These are phyloP conservation scores for Tethya wilhelma DNA, from an alignment of 37 sponge, comb jelly and placozoan species.

Conservation along the genomic window DNA sequence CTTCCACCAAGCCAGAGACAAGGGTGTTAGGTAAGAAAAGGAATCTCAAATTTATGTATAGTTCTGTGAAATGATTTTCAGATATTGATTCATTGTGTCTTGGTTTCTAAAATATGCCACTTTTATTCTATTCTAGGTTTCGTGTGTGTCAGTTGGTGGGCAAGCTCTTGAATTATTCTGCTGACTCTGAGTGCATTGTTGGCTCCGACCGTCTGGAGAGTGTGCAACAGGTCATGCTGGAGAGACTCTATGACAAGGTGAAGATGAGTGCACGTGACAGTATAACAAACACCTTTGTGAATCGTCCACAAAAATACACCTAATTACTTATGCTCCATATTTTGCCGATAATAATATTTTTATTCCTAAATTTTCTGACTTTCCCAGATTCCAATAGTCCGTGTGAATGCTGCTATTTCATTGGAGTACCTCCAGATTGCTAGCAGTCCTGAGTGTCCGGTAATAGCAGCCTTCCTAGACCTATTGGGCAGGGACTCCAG, in stretches of 20 bases:
- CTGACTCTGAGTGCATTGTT: conserved; percentile 11
- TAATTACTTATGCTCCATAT: background rate
- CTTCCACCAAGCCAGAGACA: conserved; percentile 60
- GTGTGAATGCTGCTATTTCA: conserved; percentile 58
- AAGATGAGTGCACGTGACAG: background rate
- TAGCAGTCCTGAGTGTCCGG: conserved; percentile 46
- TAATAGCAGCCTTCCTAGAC: conserved; percentile 18
- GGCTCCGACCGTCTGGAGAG: conserved; percentile 13
- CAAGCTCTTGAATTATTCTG: conserved; percentile 45
- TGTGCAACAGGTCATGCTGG: conserved; percentile 45
- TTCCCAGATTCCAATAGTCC: conserved; percentile 38
- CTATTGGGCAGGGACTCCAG: conserved; percentile 53
- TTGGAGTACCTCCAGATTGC: conserved; percentile 58
- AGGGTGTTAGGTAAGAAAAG: conserved; percentile 48
- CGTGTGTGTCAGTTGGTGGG: conserved; percentile 74
- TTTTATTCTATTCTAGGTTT: conserved; percentile 16
- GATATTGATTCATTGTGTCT: background rate
- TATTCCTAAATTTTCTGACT: no score
- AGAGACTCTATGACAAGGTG: conserved; percentile 60
- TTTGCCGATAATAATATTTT: background rate
- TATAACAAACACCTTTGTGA: background rate
- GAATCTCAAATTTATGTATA: background rate
- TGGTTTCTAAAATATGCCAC: background rate
- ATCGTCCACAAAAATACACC: background rate
- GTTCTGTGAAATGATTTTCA: background rate